Evolutionary conservation across 53 echinoderm and acorn worm species (phyloP).

Genomic region (Arbacia lixula): DNA sequence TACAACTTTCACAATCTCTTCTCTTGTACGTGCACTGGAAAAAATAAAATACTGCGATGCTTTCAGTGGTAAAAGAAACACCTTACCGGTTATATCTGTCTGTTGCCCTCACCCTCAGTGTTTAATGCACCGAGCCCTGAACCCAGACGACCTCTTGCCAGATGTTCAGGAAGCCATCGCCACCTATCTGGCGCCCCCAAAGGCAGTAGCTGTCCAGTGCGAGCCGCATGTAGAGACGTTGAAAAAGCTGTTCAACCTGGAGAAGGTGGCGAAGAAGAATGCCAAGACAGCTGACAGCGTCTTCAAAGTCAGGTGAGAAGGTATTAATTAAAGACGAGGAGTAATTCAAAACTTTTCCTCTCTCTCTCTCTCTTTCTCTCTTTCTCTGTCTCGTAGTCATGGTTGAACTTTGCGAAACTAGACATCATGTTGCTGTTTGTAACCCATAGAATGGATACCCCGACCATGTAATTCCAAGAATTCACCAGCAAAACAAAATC

Average conservation of each 20-base stretch:
- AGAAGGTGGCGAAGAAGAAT: slow-evolving; percentile 73
- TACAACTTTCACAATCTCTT: too few relatives aligned
- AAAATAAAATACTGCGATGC: too few relatives aligned
- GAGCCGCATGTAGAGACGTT: slow-evolving; percentile 69
- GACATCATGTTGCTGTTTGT: too few relatives aligned
- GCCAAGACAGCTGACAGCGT: slow-evolving; percentile 65
- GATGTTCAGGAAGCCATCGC: slow-evolving; percentile 57
- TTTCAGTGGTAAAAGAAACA: too few relatives aligned
- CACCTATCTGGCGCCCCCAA: slow-evolving; percentile 61
- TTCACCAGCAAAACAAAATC: too few relatives aligned
- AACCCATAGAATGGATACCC: too few relatives aligned
- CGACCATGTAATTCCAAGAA: too few relatives aligned
- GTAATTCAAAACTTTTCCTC: not conserved
- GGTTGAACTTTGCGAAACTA: too few relatives aligned
- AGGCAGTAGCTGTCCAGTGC: slow-evolving; percentile 65
- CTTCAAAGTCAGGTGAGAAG: slow-evolving; percentile 76
- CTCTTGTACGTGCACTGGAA: too few relatives aligned
- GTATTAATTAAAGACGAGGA: not conserved
- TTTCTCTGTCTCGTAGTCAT: too few relatives aligned
- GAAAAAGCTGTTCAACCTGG: slow-evolving; percentile 80
- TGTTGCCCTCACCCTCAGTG: slow-evolving; percentile 76
- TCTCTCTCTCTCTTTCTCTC: not conserved
- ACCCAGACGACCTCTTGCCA: slow-evolving; percentile 68
- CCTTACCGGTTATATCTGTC: too few relatives aligned
- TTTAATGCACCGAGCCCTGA: slow-evolving; percentile 86